Base-by-base conservation (phyloP, 2,888 invertebrate genomes). In the Spicauda simplicius region DNA sequence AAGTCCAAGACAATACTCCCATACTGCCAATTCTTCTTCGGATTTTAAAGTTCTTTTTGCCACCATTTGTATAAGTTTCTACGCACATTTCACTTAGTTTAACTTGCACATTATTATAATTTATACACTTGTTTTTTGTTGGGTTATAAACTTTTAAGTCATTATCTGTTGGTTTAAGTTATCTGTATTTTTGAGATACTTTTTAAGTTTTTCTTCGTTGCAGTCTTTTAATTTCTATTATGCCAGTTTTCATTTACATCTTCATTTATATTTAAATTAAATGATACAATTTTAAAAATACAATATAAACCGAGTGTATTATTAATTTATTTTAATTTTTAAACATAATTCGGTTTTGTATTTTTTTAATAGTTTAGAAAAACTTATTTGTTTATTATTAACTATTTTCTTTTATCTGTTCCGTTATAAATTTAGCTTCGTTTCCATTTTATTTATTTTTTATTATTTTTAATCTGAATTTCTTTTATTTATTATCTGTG, bases 41-140 rank as follows among this genome's bases (percentile, higher is more conserved):
- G 57, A 76, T 77, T 76, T 79, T 79, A 61, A 78, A 79, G 72
- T 79, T 74, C 60, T 74, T 78, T 73, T 82, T 82, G 79, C 86
- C 85, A 70, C 63, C 72, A 69, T 76, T 73, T 74, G 79, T 77
- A 80, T 74, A 41, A 5, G 48, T 61, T 63, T 56, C 80, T 77
- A 77, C 80, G 77, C 79, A 79, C 83, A 82, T 82, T 81, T 77
- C 77, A 79, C 79, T 85, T 77, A 71, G 80, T 72, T 71, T 64
- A 68, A 70, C 71, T 74, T 72, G 65, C 75, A 77, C 79, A 80
- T 78, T 68, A 63, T 70, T 68, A 48, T 0, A 14, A n/a, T 45
- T 41, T 41, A 6, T 1, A 33, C 41, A 41, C 41, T 41, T 41
- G 12, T 14, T 41, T 14, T 14, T 14, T 11, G 1, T 41, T 48